Percentiles rank a stretch among this genome's conserved stretches.
Conservation (phyloP, 2,113 vertebrate genomes). For the Heliornis fulica region DNA sequence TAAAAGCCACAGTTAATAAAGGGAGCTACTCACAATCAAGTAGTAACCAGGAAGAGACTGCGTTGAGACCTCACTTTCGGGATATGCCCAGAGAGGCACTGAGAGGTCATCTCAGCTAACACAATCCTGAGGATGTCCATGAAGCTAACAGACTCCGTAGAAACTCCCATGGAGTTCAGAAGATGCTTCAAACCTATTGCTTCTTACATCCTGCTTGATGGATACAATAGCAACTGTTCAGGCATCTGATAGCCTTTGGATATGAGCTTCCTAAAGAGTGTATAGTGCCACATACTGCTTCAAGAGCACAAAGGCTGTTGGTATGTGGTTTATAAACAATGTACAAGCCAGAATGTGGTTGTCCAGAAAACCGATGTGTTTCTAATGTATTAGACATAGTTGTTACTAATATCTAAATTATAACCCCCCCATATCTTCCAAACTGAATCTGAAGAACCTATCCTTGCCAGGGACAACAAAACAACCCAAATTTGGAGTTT, state of each 20-base stretch:
- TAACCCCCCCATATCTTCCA: background rate
- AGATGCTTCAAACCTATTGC: conserved; percentile 19
- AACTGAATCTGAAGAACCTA: background rate
- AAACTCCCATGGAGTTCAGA: conserved; percentile 36
- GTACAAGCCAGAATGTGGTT: background rate
- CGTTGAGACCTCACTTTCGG: background rate
- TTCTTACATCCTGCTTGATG: background rate
- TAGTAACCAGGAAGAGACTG: background rate
- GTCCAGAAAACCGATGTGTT: background rate
- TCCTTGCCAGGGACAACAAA: conserved; percentile 22
- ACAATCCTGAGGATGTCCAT: background rate
- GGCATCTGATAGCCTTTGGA: conserved; percentile 46
- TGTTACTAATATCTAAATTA: conserved; percentile 17
- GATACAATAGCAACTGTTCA: conserved; percentile 11
- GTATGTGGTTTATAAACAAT: conserved; percentile 38
- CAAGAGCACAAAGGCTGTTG: conserved; percentile 5
- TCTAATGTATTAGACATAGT: background rate
- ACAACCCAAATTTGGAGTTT: conserved; percentile 17
- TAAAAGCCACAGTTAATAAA: background rate
- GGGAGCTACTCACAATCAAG: background rate
- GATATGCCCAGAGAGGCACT: background rate
- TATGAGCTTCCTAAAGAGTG: conserved; percentile 4
- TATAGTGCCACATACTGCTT: background rate
- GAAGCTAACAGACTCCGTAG: background rate
- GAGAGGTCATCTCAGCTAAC: background rate